These are phyloP conservation scores for Hyles lineata DNA, from an alignment of 2,888 invertebrate species.

Conservation along the genomic window DNA sequence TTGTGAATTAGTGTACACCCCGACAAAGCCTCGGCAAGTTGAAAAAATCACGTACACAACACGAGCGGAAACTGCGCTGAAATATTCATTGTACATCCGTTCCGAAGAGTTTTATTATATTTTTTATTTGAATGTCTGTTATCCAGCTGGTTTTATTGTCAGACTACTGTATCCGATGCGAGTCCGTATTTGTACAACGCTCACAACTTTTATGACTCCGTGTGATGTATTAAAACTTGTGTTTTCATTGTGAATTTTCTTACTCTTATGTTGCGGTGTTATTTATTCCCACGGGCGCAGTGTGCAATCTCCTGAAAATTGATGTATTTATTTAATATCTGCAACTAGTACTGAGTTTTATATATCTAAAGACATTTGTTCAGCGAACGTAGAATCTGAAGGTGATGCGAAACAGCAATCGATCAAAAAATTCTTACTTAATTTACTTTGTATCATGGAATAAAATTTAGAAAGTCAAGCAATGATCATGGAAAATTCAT, in stretches of 20 bases:
- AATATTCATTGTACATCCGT: conserved; percentile 44
- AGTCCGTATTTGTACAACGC: background rate
- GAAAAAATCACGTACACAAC: conserved; percentile 44
- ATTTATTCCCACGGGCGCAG: background rate
- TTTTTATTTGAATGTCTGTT: conserved; percentile 37
- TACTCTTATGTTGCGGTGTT: background rate
- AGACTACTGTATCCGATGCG: conserved; percentile 8
- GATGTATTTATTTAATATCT: background rate
- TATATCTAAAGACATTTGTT: no score
- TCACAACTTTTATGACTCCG: conserved; percentile 9
- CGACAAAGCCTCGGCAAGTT: conserved; percentile 45
- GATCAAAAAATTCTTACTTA: no score
- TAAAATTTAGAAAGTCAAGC: no score
- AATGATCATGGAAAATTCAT: no score
- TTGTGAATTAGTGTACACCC: conserved; percentile 45
- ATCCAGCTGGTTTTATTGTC: conserved; percentile 30
- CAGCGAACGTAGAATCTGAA: no score
- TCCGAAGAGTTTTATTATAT: conserved; percentile 39
- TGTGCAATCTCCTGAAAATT: background rate
- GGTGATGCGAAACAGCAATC: no score
- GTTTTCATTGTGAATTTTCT: background rate
- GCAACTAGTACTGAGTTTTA: no score
- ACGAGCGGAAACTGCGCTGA: conserved; percentile 41
- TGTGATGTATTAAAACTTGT: conserved; percentile 17
- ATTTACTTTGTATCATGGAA: no score